A percentile compares a stretch with the other conserved stretches of the same genome.
Conservation (phyloP, 1,140 invertebrate genomes). For the Palaemon carinicauda region DNA sequence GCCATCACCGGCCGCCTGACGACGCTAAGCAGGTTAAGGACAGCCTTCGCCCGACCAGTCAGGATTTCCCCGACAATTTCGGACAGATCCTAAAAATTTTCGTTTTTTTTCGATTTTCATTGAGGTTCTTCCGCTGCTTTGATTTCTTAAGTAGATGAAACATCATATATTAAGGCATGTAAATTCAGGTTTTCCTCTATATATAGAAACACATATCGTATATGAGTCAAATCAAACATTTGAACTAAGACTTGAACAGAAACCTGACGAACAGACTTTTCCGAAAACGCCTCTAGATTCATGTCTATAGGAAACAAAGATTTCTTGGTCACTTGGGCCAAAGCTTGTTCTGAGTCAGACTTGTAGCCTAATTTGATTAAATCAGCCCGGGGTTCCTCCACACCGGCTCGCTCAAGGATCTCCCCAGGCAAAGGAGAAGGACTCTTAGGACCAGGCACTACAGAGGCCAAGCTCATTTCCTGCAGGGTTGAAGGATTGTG, state of each 20-base stretch:
- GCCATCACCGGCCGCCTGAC: not conserved
- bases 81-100: not conserved
- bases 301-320: not conserved
- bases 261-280: no score
- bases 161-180: no score
- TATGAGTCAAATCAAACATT: no score
- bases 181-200: no score
- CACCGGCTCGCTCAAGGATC: not conserved
- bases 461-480: not conserved
- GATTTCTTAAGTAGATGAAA: no score
- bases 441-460: not conserved
- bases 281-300: no score
- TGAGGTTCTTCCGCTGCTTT: not conserved
- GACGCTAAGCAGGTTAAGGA: slow-evolving; percentile 10
- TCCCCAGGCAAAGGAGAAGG: not conserved
- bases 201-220: no score
- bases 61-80: not conserved
- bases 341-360: not conserved
- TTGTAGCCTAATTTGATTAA: slow-evolving; percentile 23
- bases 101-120: not conserved
- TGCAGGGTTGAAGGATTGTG: slow-evolving; percentile 18
- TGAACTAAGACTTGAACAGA: no score
- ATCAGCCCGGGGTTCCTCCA: slow-evolving; percentile 4
- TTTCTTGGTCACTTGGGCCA: slow-evolving; percentile 16
- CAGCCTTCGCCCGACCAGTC: not conserved